Evolutionary conservation across 1,140 invertebrate genomes (phyloP).

Genomic region (Oscheius sp.): DNA sequence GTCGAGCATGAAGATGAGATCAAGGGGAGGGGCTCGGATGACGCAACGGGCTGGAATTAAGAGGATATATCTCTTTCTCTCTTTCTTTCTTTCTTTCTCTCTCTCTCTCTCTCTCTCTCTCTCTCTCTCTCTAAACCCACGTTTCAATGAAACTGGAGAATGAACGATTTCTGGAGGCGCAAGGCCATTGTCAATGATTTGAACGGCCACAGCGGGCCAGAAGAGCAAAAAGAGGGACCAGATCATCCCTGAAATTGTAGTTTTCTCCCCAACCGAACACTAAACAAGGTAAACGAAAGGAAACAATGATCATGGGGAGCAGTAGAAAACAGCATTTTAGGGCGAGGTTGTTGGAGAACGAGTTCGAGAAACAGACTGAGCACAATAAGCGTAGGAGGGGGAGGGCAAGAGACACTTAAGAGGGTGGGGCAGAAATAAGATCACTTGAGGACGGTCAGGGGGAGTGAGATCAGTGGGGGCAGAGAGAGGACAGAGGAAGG

Average conservation of each 20-base stretch:
- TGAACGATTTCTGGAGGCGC: slow-evolving; percentile 60
- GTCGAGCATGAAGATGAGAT: slow-evolving; percentile 58
- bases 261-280: too few species aligned
- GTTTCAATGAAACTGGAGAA: slow-evolving; percentile 55
- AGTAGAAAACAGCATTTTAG: neutral
- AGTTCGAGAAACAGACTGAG: neutral
- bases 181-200: slow-evolving; percentile 56
- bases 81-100: neutral
- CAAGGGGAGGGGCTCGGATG: slow-evolving; percentile 52
- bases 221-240: neutral
- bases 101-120: neutral
- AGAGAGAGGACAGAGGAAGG: neutral
- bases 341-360: neutral
- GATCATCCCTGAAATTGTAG: too few species aligned
- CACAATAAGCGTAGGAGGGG: neutral
- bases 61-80: neutral
- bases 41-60: slow-evolving; percentile 53
- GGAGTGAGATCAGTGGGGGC: neutral
- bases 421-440: too few species aligned
- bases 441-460: neutral
- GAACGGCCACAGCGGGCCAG: slow-evolving; percentile 29
- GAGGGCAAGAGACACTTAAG: too few species aligned
- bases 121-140: slow-evolving; percentile 50
- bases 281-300: neutral
- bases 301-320: neutral